Percentiles rank a stretch among this genome's conserved stretches.
These are phyloP conservation scores for Hydrocynus forskahlii DNA, from an alignment of 2,797 vertebrate species.

Conservation along the genomic window DNA sequence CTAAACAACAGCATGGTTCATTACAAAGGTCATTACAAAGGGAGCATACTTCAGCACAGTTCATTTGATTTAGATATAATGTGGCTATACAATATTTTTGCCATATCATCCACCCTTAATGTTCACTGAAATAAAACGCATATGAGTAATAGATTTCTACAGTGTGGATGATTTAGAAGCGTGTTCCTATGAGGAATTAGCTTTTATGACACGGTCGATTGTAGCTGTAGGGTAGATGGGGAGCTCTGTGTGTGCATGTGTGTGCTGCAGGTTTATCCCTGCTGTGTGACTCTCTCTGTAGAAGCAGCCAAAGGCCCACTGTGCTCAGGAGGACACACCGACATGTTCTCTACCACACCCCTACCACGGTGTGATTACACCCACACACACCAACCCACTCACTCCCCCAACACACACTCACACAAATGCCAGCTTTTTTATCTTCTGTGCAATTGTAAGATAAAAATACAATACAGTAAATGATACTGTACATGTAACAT, in stretches of 20 bases:
- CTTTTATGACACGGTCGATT: not conserved
- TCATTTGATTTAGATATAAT: too few species aligned
- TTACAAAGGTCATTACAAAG: too few species aligned
- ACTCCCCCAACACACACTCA: not conserved
- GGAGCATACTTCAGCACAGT: too few species aligned
- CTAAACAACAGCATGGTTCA: too few species aligned
- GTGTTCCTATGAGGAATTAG: not conserved
- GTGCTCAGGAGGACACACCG: slow-evolving; percentile 3
- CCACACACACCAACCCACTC: not conserved
- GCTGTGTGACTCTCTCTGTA: not conserved
- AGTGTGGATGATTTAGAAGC: not conserved
- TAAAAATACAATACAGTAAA: too few species aligned
- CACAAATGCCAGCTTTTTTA: too few species aligned
- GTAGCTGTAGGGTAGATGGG: not conserved
- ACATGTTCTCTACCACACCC: slow-evolving; percentile 19
- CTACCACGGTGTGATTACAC: slow-evolving; percentile 1
- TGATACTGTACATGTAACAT: too few species aligned
- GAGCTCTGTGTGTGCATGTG: not conserved
- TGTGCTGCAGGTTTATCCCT: not conserved
- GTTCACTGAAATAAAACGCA: not conserved
- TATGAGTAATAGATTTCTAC: not conserved
- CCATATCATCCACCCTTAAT: too few species aligned
- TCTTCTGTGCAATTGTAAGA: too few species aligned
- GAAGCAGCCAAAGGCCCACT: slow-evolving; percentile 4
- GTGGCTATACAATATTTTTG: too few species aligned